Evolutionary conservation across 2,113 vertebrate species (phyloP).

Genomic region (Zosterops borbonicus): DNA sequence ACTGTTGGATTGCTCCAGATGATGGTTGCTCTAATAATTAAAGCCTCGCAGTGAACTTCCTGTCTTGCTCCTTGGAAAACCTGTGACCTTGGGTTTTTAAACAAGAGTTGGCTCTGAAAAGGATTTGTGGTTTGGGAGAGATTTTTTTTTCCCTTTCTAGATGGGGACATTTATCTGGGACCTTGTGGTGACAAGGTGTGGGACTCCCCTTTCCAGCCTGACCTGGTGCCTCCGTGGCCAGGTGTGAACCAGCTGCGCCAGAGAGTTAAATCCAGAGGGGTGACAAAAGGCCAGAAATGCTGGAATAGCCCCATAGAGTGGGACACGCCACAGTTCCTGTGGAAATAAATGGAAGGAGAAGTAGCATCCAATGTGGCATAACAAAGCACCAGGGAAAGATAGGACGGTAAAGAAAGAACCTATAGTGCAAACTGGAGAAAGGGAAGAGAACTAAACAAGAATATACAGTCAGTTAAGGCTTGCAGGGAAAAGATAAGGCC

Average conservation of each 20-base stretch:
- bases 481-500: slow-evolving; percentile 69
- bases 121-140: neutral
- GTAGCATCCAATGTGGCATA: slow-evolving; percentile 54
- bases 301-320: neutral
- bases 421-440: slow-evolving; percentile 61
- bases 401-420: slow-evolving; percentile 49
- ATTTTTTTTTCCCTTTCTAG: neutral
- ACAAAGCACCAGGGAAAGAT: slow-evolving; percentile 29
- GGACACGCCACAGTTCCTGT: neutral
- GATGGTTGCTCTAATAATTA: neutral
- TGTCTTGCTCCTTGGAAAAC: neutral
- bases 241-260: rapidly evolving
- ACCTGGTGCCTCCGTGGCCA: rapidly evolving
- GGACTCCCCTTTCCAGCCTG: neutral
- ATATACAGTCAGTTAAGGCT: slow-evolving; percentile 68
- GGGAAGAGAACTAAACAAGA: slow-evolving; percentile 64
- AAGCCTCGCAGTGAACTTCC: neutral
- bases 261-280: neutral
- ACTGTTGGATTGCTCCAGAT: rapidly evolving
- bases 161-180: rapidly evolving
- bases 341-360: slow-evolving; percentile 53
- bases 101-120: neutral
- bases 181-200: neutral
- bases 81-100: neutral
- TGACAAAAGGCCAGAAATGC: neutral